Evolutionary conservation across 1,140 invertebrate genomes (phyloP), one percentile per base, ranked within the genome.

Genomic region (Papilio dardanus): DNA sequence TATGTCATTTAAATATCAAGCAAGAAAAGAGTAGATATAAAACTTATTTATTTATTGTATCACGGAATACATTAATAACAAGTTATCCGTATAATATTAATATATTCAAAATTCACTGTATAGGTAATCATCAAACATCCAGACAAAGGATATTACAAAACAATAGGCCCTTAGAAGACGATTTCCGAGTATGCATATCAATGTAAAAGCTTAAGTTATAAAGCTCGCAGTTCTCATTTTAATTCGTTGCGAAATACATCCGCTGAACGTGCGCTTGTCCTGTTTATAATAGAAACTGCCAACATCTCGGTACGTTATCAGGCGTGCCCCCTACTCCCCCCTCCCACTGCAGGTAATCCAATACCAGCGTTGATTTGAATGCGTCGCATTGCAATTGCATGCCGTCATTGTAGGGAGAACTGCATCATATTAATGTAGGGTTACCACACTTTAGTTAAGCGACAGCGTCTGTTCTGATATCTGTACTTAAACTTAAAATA

Each of bases 311-410:
- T 75, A 67, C 67, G 74, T 75, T 62, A 74, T 40, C 31, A 76
- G 80, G 77, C 78, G 76, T 79, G 76, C 54, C 24, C 54, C 54
- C 54, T 58, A n/a, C 6, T 40, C 78, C 76, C 75, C 75, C 54
- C 21, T n/a, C 54, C 54, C 30, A 28, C 50, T 71, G 46, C 46
- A 74, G 73, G 87, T 89, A 91, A 89, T 88, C 78, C 76, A 74
- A 89, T 80, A 85, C 83, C 82, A 81, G 77, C 82, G 84, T 81
- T 89, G 82, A 86, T 83, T 82, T 83, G 87, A 90, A 88, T 84
- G 82, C 86, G 84, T 89, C 85, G 83, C 83, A 86, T 88, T 86
- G 83, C 83, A 86, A 86, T 88, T 79, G 86, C 86, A 86, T 87
- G 82, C 79, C 83, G 85, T 86, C 83, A 89, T 88, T 86, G 66